Percentiles rank a stretch among this genome's conserved stretches.
These are phyloP conservation scores for Phalacrocorax carbo DNA, from an alignment of 2,113 vertebrate genomes.

Conservation along the genomic window DNA sequence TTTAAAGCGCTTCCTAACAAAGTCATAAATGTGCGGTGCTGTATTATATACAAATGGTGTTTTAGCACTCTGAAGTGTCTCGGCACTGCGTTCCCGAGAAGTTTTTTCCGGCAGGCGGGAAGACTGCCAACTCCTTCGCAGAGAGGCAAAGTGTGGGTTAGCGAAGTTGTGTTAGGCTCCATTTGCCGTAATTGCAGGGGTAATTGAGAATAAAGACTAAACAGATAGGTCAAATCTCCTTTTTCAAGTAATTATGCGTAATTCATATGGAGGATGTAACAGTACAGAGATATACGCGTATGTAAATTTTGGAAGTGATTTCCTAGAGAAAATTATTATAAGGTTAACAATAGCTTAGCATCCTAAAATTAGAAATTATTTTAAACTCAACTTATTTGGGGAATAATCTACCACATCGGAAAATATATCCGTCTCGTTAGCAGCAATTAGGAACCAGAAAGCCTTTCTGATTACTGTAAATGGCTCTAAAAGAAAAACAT, in stretches of 20 bases:
- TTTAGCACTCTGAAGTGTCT: background rate
- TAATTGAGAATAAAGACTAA: background rate
- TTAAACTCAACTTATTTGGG: background rate
- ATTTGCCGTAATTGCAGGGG: background rate
- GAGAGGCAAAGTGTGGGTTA: accelerated
- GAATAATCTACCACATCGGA: background rate
- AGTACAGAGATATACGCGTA: background rate
- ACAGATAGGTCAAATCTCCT: background rate
- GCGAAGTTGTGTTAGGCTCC: background rate
- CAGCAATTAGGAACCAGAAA: background rate
- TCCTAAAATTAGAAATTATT: constrained; percentile 7
- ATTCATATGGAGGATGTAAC: background rate
- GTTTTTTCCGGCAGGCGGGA: background rate
- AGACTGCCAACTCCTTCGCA: background rate
- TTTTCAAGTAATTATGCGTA: background rate
- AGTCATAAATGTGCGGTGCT: accelerated
- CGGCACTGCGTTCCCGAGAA: accelerated
- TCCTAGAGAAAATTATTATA: background rate
- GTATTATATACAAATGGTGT: accelerated
- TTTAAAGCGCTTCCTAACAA: background rate
- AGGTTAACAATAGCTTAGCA: background rate
- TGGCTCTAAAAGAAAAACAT: background rate
- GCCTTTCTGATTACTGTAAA: background rate
- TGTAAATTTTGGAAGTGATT: background rate
- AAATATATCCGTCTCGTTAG: background rate